Percentiles rank a stretch among this genome's conserved stretches.
Evolutionary conservation across 2,113 vertebrate genomes (phyloP).

Genomic region (Ceratotherium simum): DNA sequence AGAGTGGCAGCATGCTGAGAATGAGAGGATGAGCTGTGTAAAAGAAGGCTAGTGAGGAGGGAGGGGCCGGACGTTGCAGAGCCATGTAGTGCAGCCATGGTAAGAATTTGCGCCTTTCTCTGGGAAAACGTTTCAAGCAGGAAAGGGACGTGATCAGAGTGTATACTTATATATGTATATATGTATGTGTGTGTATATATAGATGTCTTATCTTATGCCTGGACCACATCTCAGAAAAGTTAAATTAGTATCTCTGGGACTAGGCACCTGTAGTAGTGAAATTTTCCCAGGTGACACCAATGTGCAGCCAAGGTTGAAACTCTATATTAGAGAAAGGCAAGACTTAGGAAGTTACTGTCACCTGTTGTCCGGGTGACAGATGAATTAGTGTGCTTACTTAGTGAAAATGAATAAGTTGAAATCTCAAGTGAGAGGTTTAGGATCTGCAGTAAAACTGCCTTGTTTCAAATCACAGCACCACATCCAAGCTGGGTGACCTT

Average conservation of each 20-base stretch:
- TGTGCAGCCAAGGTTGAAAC: background rate
- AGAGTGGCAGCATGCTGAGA: background rate
- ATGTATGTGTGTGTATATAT: background rate
- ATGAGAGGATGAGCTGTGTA: background rate
- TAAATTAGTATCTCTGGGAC: background rate
- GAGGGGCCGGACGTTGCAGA: background rate
- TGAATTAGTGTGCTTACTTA: background rate
- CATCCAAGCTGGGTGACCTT: background rate
- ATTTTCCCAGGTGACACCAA: background rate
- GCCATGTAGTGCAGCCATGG: rapidly evolving
- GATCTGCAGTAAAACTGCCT: background rate
- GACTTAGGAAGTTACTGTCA: background rate
- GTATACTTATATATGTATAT: too few relatives aligned
- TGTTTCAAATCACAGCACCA: background rate
- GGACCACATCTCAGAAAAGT: background rate
- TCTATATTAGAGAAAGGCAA: background rate
- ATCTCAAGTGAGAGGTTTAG: background rate
- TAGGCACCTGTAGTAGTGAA: background rate
- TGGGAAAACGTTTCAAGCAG: background rate
- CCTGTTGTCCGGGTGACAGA: background rate
- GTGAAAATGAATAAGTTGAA: background rate
- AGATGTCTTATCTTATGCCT: background rate
- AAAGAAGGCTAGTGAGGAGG: background rate
- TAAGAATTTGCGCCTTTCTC: background rate
- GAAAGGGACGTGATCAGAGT: background rate